Evolutionary conservation across 2,113 vertebrate species (phyloP).

Genomic region (Spheniscus mendiculus): DNA sequence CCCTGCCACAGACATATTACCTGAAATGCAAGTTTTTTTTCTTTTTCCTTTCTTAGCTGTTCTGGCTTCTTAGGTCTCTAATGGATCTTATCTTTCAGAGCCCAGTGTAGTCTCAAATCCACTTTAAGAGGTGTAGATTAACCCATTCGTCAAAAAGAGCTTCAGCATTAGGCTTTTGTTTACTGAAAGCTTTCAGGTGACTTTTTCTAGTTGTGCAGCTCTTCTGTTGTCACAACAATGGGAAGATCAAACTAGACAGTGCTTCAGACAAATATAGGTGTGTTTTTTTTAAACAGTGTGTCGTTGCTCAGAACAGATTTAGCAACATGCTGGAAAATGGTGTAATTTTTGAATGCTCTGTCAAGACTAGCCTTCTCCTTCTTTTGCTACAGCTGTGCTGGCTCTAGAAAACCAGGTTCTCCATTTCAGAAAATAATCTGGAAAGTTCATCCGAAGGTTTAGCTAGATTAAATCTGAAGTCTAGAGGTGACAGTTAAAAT

Average conservation of each 20-base stretch:
- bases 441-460: not conserved
- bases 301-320: not conserved
- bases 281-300: not conserved
- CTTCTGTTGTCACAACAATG: constrained; percentile 1
- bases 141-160: not conserved
- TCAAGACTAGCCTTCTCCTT: not conserved
- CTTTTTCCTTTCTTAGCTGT: not conserved
- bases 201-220: not conserved
- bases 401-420: not conserved
- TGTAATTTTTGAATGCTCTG: not conserved
- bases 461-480: constrained; percentile 2
- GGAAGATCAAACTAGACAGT: not conserved
- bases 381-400: not conserved
- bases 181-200: constrained; percentile 24
- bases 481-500: not conserved
- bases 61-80: not conserved
- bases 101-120: not conserved
- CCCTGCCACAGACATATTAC: not conserved
- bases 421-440: not conserved
- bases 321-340: not conserved
- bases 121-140: not conserved
- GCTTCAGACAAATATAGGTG: not conserved
- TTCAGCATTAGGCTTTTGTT: constrained; percentile 7
- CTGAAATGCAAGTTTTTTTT: not conserved
- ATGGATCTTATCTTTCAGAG: constrained; percentile 1